These are phyloP conservation scores for Scaptomyza pallida DNA, from an alignment of 1,140 invertebrate genomes.

Conservation along the genomic window DNA sequence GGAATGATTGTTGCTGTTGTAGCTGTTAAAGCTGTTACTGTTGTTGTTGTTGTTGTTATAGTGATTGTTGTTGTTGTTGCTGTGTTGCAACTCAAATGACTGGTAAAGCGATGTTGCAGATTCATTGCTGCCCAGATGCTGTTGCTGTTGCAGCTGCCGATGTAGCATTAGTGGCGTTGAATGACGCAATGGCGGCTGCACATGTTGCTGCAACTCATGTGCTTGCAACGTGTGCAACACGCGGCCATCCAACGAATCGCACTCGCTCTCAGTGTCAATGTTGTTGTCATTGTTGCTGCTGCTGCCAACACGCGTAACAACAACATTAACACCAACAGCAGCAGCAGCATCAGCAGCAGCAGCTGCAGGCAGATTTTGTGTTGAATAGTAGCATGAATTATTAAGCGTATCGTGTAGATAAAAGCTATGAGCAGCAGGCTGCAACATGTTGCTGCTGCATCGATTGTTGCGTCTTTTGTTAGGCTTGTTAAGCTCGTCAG, in stretches of 20 bases:
- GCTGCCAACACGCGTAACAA: slow-evolving; percentile 27
- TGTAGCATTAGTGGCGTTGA: slow-evolving; percentile 55
- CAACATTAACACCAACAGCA: slow-evolving; percentile 21
- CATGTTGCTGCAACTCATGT: slow-evolving; percentile 60
- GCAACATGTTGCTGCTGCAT: slow-evolving; percentile 15
- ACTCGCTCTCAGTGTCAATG: slow-evolving; percentile 46
- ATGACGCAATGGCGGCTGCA: slow-evolving; percentile 60
- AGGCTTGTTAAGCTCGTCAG: no score
- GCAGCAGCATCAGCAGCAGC: slow-evolving; percentile 25
- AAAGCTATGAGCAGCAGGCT: slow-evolving; percentile 43
- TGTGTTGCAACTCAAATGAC: slow-evolving; percentile 50
- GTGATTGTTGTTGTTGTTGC: slow-evolving; percentile 19
- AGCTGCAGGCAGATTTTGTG: slow-evolving; percentile 54
- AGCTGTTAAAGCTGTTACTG: slow-evolving; percentile 40
- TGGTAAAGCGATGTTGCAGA: slow-evolving; percentile 56
- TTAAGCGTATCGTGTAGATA: slow-evolving; percentile 54
- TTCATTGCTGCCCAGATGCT: slow-evolving; percentile 49
- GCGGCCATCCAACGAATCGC: slow-evolving; percentile 57
- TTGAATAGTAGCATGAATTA: slow-evolving; percentile 68
- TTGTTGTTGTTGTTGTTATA: slow-evolving; percentile 19
- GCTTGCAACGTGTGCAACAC: slow-evolving; percentile 52
- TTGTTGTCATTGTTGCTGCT: slow-evolving; percentile 2
- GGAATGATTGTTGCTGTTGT: slow-evolving; percentile 23
- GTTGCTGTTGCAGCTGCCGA: slow-evolving; percentile 25
- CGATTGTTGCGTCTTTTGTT: no score